phyloP scores from a whole-genome alignment of 2,113 vertebrate genomes.

The Tympanuchus pallidicinctus region DNA sequence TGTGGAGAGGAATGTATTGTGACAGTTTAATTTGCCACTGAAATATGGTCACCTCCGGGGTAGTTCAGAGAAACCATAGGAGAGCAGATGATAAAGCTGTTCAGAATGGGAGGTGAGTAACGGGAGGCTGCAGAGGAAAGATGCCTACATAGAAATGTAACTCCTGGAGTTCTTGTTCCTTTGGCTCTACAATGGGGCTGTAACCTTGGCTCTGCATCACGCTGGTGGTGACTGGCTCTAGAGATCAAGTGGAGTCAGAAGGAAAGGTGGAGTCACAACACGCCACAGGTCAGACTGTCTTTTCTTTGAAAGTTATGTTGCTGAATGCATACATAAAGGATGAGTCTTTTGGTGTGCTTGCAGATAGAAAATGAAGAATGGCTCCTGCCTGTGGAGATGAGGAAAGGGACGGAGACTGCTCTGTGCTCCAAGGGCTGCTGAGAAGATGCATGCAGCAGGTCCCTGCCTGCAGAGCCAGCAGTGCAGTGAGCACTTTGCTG shows the following conservation, averaged over 20 bases:
- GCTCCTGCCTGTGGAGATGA: background rate
- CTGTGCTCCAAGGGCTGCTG: background rate
- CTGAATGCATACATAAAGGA: background rate
- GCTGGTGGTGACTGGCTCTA: background rate
- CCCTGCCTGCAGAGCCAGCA: background rate
- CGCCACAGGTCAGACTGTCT: background rate
- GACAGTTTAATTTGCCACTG: constrained; percentile 45
- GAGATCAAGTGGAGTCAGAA: background rate
- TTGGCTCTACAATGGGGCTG: background rate
- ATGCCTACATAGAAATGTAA: background rate
- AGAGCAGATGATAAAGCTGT: background rate
- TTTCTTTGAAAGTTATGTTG: background rate
- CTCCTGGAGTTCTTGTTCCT: background rate
- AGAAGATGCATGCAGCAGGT: background rate
- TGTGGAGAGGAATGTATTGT: background rate
- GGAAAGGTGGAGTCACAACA: background rate
- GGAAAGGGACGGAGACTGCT: background rate
- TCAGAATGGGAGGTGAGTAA: background rate
- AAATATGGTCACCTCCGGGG: constrained; percentile 21
- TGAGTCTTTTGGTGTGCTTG: background rate
- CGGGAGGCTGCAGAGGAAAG: background rate
- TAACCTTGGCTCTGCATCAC: background rate
- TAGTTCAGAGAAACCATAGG: background rate
- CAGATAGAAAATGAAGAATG: background rate
- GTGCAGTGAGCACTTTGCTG: background rate